Evolutionary conservation across 1,140 invertebrate genomes (phyloP).

Genomic region (Galleria mellonella): DNA sequence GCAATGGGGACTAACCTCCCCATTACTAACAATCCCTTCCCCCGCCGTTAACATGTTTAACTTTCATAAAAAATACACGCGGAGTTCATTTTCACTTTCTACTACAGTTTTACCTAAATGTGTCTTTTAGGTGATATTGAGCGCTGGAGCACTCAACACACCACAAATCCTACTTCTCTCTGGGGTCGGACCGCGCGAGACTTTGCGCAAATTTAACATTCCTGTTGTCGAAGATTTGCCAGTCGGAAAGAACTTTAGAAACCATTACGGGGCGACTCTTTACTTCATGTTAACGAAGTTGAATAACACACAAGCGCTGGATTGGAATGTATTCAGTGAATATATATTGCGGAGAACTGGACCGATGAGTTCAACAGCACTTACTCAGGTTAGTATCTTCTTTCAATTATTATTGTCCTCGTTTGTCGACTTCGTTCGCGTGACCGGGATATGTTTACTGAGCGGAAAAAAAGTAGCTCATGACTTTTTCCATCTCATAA

Average conservation of each 20-base stretch:
- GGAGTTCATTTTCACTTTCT: too few relatives aligned
- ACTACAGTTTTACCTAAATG: too few relatives aligned
- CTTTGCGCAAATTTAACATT: slow-evolving; percentile 75
- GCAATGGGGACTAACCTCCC: too few relatives aligned
- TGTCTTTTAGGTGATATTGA: slow-evolving; percentile 80
- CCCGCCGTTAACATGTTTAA: too few relatives aligned
- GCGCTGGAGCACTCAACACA: slow-evolving; percentile 76
- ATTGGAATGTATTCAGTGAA: slow-evolving; percentile 73
- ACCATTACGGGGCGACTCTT: slow-evolving; percentile 79
- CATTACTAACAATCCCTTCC: too few relatives aligned
- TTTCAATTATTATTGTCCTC: neutral
- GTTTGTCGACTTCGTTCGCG: too few relatives aligned
- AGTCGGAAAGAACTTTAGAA: slow-evolving; percentile 82
- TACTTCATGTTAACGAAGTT: slow-evolving; percentile 55
- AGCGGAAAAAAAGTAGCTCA: too few relatives aligned
- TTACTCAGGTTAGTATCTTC: slow-evolving; percentile 59
- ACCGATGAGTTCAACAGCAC: slow-evolving; percentile 76
- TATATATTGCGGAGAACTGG: slow-evolving; percentile 76
- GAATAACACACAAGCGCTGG: slow-evolving; percentile 72
- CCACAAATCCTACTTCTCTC: slow-evolving; percentile 56
- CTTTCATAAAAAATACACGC: too few relatives aligned
- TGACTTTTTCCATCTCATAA: too few relatives aligned
- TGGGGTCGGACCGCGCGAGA: slow-evolving; percentile 75
- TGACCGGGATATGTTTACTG: too few relatives aligned
- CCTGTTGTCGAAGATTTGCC: slow-evolving; percentile 77